Evolutionary conservation across 2,797 vertebrate species (phyloP), one percentile per base, ranked within the genome.

Genomic region (Neosilurus mollespiculum): DNA sequence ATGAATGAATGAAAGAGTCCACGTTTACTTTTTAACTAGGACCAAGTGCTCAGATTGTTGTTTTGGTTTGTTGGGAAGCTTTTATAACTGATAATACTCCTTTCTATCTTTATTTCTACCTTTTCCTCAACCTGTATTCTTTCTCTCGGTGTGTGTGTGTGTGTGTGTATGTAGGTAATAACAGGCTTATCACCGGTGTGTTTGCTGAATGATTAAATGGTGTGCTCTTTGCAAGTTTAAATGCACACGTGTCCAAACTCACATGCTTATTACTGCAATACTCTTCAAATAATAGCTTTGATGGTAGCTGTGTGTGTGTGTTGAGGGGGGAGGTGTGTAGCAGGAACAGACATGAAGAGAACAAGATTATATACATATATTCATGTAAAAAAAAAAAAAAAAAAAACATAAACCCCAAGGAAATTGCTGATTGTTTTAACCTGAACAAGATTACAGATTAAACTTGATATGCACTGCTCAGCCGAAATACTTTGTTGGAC

Each of bases 161-260:
- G 49, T 26, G n/a, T 72, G 49, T 72, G 81, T 79, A 26, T 58
- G 53, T 24, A 71, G 20, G 20, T 78, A 85, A 84, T 87, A 54
- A 69, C 51, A 59, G 69, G 67, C 70, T 87, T 86, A 88, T 87
- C 84, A 58, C 22, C 7, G 4, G 66, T 72, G 51, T 81, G 85
- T 84, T 88, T 84, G 78, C 83, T 81, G 81, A 77, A 18, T 76
- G 75, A 81, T 84, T 81, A 78, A 81, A 65, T 73, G 53, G 37
- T 24, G 64, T 53, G 18, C 70, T 84, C 53, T 81, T 62, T 77
- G 30, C 65, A 49, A 70, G 64, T 24, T 73, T 73, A 43, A 65
- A 24, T 78, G 30, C 80, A 84, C 75, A 62, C 56, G 34, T 80
- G 77, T 59, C 49, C 53, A 64, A 78, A 51, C 78, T 64, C 78